Base-by-base conservation (phyloP, 2,113 vertebrate genomes). In the Nothoprocta perdicaria region DNA sequence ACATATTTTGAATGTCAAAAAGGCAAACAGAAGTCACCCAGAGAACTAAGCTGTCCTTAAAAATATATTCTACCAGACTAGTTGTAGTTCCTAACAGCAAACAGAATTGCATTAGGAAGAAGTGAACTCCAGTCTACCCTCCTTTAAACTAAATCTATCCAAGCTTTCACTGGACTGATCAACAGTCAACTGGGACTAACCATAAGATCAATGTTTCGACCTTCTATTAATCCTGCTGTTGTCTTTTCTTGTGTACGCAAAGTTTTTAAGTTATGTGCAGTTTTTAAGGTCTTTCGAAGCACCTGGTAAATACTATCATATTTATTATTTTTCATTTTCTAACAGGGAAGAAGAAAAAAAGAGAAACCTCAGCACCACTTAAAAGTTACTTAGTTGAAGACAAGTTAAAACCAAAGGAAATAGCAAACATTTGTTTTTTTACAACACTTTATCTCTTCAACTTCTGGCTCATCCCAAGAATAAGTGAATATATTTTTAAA, bases 41-140 rank as follows among this genome's bases (percentile, higher is more conserved):
- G 21, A 86, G 48, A 73, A 62, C 58, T 24, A 80, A 22, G 12
- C 80, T 83, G 90, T 91, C 90, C 68, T 89, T 38, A 86, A 63
- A 84, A 48, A 43, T 52, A 65, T 21, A 31, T 55, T 79, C 85
- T 76, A 43, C 41, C 79, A 43, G 24, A 55, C 80, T 89, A 89
- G 83, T 86, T 86, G 80, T 78, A 94, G 80, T 46, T 74, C 55
- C 38, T 29, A 62, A 86, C 12, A 62, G 17, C 52, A 71, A 35
- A 21, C 12, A 65, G 18, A 29, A 22, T 88, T 52, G 24, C 38
- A 88, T 66, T 38, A 84, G 53, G 21, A 80, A 6, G 21, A 80
- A 65, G 29, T 29, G 26, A 87, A 90, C 86, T 61, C 22, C 24
- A 60, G 14, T 10, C 63, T 16, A 16, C 9, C 9, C 16, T 31